phyloP scores from a whole-genome alignment of 2,113 vertebrate species.

The Anser cygnoides region DNA sequence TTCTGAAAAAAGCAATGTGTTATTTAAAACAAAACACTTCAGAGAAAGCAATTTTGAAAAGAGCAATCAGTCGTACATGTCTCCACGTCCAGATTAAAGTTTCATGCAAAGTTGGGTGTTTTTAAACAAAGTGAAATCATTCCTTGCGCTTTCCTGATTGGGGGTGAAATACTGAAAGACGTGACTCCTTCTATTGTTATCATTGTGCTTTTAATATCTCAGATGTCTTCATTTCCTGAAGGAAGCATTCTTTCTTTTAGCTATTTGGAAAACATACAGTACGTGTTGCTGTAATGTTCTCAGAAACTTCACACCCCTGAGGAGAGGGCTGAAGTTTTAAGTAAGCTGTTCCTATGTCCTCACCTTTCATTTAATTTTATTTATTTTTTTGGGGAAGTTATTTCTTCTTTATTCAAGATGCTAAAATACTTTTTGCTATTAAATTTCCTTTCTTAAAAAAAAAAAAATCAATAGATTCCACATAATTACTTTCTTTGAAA shows the following conservation, averaged over 20 bases:
- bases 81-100: neutral
- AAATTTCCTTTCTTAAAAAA: too few relatives aligned
- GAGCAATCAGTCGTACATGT: neutral
- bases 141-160: neutral
- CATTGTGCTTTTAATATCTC: neutral
- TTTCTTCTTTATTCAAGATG: neutral
- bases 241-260: neutral
- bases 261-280: neutral
- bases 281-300: rapidly evolving
- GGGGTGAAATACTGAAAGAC: neutral
- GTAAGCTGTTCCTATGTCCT: neutral
- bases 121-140: neutral
- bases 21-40: neutral
- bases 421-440: neutral
- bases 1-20: neutral
- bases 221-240: neutral
- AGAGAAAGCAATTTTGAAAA: neutral
- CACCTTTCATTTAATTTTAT: neutral
- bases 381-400: neutral
- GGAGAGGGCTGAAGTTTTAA: neutral
- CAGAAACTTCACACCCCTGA: neutral
- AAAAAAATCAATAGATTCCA: neutral
- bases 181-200: neutral
- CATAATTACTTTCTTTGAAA: neutral
- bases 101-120: neutral